Evolutionary conservation across 2,113 vertebrate species (phyloP), one percentile per base, ranked within the genome.

Genomic region (Trichechus manatus): DNA sequence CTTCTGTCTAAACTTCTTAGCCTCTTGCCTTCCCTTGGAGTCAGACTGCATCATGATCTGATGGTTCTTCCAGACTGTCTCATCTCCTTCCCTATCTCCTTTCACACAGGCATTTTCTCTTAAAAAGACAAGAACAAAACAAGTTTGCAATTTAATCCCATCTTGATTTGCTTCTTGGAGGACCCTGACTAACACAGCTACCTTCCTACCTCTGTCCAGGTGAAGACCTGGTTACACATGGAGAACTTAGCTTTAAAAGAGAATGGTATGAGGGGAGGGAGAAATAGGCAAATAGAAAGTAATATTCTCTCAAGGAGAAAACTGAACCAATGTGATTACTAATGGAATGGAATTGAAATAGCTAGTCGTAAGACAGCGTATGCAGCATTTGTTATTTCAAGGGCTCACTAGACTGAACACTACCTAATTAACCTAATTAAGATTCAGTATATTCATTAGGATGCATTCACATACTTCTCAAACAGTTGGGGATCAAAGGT

Each of bases 351-450:
- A 86, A 84, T 66, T 39, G 83, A 89, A 94, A 78, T 87, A 59
- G 29, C 11, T 95, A 25, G 22, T 89, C 75, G 83, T 93, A 74
- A 95, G 42, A 87, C 20, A 31, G 19, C 70, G 14, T 8, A 56
- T 63, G 77, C 75, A 7, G 80, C 87, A 75, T 94, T 96, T 95
- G 56, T 89, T 92, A 87, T 94, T 90, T 72, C 72, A 92, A 78
- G 77, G 83, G 77, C 61, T 97, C 47, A 77, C 19, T 91, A 81
- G 63, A 88, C 11, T 39, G 47, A 80, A 77, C 63, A 74, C 59
- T 91, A 70, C 29, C 81, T 95, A 92, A 95, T 97, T 96, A 97
- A 93, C 44, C 31, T 95, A 92, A 96, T 95, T 97, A 96, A 95
- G 56, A 95, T 87, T 91, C 61, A 75, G 15, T 87, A 66, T 89